Base-by-base conservation (phyloP, 2,797 vertebrate genomes). In the Margarornis squamiger region DNA sequence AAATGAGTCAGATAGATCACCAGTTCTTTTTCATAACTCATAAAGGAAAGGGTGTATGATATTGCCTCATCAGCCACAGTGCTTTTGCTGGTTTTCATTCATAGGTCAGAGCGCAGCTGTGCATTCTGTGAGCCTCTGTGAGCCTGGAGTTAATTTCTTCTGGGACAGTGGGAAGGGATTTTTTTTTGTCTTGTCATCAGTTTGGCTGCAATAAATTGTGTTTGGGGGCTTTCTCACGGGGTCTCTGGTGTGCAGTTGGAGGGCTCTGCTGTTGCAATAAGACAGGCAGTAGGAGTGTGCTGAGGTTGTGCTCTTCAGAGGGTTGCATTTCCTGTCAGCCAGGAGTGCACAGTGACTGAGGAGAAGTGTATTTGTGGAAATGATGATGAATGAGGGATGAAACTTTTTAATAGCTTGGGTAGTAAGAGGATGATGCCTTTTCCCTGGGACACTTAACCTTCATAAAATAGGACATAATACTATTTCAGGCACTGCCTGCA, bases 361-460 rank as follows among this genome's bases (percentile, higher is more conserved):
- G 54, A 62, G 36, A 34, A 68, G 24, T 18, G 54, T 27, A 17
- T 22, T 61, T 0, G 0, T 12, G 46, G 54, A 72, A 88, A 86
- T 73, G 14, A 43, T 88, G 92, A 86, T 92, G 72, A 77, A 93
- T 84, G 73, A 39, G 29, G 24, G 46, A 67, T n/a, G 49, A 86
- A 72, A n/a, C 49, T 81, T 92, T 83, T 86, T 90, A 93, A 90
- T 84, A 75, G 62, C 79, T 95, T 68, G 73, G 76, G 61, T 91
- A 90, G 58, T 68, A 81, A 81, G 66, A 75, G 66, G 51, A 77
- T 10, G 4, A 59, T 78, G 43, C 32, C 61, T 93, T 91, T 93
- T 83, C 62, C 90, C 46, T 39, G 36, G 39, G 51, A 93, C 57
- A 72, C 62, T 95, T 95, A 94, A 95, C 94, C 92, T 93, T 95